Conservation (phyloP, 2,888 invertebrate genomes). For the Allacma fusca region DNA sequence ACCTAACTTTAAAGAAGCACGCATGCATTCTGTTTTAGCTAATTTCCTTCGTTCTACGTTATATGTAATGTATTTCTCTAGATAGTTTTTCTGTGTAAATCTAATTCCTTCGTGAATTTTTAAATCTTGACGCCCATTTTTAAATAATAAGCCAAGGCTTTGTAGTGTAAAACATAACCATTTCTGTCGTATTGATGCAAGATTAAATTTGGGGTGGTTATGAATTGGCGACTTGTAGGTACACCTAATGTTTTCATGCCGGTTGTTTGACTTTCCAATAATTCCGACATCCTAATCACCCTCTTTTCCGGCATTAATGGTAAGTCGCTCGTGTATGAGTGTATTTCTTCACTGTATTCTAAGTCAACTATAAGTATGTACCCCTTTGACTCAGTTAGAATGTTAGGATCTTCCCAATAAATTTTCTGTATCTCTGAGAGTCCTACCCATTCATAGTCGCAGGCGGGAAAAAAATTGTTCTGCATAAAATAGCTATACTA, state of each 20-base stretch:
- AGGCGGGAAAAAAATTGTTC: not conserved
- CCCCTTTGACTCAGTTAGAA: not conserved
- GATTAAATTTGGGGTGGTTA: not conserved
- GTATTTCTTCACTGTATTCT: too few relatives aligned
- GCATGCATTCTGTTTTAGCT: not conserved
- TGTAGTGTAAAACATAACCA: slow-evolving; percentile 2
- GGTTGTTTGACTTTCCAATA: too few relatives aligned
- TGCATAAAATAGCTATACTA: too few relatives aligned
- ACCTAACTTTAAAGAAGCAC: not conserved
- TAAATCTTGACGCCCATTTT: not conserved
- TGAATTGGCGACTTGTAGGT: too few relatives aligned
- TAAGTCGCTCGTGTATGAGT: too few relatives aligned
- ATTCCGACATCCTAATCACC: too few relatives aligned
- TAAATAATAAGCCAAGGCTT: not conserved
- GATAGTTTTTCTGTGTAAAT: not conserved
- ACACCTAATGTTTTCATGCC: too few relatives aligned
- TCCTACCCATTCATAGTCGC: not conserved
- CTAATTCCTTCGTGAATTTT: not conserved
- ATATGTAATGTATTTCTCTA: not conserved
- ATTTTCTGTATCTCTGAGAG: not conserved
- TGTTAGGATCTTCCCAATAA: not conserved
- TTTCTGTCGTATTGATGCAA: not conserved
- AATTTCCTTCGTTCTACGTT: not conserved
- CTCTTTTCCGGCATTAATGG: too few relatives aligned
- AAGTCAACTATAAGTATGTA: too few relatives aligned